A percentile compares a stretch with the other conserved stretches of the same genome.
Conservation (phyloP, 2,888 invertebrate species). For the Alloscopus bannaensis region DNA sequence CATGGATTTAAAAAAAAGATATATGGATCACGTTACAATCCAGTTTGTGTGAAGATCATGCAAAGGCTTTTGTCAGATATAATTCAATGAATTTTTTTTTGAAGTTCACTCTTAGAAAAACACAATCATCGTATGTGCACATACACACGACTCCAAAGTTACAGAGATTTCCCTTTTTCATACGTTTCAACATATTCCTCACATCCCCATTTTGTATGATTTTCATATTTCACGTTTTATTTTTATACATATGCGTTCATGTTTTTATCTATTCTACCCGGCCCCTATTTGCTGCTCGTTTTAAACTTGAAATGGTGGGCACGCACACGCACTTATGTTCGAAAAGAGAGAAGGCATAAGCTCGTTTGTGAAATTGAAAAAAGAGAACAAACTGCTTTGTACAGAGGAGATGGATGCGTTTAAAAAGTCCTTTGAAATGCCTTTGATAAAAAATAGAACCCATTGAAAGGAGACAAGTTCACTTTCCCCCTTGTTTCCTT, state of each 20-base stretch:
- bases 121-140: background rate
- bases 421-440: conserved; percentile 27
- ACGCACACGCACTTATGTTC: conserved; percentile 3
- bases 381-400: conserved; percentile 22
- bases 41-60: too few species aligned
- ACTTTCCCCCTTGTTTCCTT: conserved; percentile 12
- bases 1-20: too few species aligned
- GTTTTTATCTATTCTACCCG: too few species aligned
- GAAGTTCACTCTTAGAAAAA: too few species aligned
- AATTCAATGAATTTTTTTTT: too few species aligned
- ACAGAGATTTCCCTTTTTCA: too few species aligned
- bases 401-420: conserved; percentile 2
- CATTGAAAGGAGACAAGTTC: conserved; percentile 3
- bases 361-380: conserved; percentile 33
- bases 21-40: too few species aligned
- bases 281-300: too few species aligned
- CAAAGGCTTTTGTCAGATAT: too few species aligned
- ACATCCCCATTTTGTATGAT: background rate
- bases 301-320: conserved; percentile 17
- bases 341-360: background rate
- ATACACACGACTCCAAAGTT: background rate
- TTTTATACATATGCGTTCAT: too few species aligned
- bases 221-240: conserved; percentile 13
- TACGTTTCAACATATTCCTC: background rate
- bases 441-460: conserved; percentile 3